Percentiles rank a stretch among this genome's conserved stretches.
These are phyloP conservation scores for Tenebrosternarchus preto DNA, from an alignment of 2,113 vertebrate species.

Conservation along the genomic window DNA sequence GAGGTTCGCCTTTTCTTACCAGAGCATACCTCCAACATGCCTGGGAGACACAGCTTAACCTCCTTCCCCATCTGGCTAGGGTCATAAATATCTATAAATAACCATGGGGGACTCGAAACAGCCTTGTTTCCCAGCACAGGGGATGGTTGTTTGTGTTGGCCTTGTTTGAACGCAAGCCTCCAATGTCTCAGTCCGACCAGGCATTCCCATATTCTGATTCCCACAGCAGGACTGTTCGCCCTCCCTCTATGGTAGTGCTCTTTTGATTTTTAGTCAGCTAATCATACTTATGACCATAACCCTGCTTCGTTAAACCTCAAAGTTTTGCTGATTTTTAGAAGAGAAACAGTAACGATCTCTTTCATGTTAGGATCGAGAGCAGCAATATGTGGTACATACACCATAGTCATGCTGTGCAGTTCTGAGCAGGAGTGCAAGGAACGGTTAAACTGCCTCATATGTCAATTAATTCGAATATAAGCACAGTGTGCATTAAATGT, in stretches of 20 bases:
- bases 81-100: slow-evolving; percentile 58
- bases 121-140: slow-evolving; percentile 46
- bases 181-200: slow-evolving; percentile 39
- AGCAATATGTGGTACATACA: neutral
- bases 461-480: too few relatives aligned
- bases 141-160: slow-evolving; percentile 58
- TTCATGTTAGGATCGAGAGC: neutral
- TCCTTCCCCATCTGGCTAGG: slow-evolving; percentile 39
- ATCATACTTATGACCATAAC: neutral
- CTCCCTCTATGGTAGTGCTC: slow-evolving; percentile 41
- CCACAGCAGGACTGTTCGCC: too few relatives aligned
- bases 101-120: slow-evolving; percentile 35
- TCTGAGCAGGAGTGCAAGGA: neutral
- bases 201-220: slow-evolving; percentile 57
- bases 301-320: neutral
- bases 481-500: neutral
- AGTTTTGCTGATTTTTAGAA: neutral
- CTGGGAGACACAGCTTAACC: slow-evolving; percentile 19
- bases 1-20: neutral
- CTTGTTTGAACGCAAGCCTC: slow-evolving; percentile 45
- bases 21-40: slow-evolving; percentile 29
- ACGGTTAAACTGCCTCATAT: neutral
- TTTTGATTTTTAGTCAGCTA: neutral
- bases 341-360: neutral
- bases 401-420: neutral